Percentiles rank a stretch among this genome's conserved stretches.
These are phyloP conservation scores for Meganola albula DNA, from an alignment of 2,888 invertebrate genomes.

Conservation along the genomic window DNA sequence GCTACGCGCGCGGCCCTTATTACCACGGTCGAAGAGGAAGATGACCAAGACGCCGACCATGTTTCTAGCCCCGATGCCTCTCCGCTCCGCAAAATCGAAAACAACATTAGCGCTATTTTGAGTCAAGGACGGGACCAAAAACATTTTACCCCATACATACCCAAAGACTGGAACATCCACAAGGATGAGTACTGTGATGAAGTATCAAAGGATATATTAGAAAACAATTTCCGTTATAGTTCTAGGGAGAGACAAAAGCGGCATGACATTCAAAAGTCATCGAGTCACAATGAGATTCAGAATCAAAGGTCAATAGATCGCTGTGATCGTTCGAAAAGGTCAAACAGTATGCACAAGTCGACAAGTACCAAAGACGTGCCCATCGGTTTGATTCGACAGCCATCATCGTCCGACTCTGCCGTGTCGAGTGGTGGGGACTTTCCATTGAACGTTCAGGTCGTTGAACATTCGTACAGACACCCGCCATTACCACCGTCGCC, in stretches of 20 bases:
- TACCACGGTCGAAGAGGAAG: constrained; percentile 84
- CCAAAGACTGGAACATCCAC: constrained; percentile 78
- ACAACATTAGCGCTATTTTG: constrained; percentile 83
- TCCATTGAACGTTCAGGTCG: constrained; percentile 81
- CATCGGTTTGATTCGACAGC: constrained; percentile 73
- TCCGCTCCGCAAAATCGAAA: constrained; percentile 83
- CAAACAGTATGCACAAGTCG: constrained; percentile 84
- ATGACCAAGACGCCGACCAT: constrained; percentile 80
- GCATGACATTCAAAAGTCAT: constrained; percentile 79
- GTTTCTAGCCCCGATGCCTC: constrained; percentile 80
- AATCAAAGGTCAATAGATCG: constrained; percentile 71
- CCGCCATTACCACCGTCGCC: constrained; percentile 65
- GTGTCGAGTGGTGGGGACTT: constrained; percentile 78
- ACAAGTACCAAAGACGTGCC: constrained; percentile 86
- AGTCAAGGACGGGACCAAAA: constrained; percentile 78
- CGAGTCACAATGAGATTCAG: constrained; percentile 80
- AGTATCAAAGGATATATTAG: constrained; percentile 71
- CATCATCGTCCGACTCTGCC: constrained; percentile 72
- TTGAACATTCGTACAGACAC: constrained; percentile 76
- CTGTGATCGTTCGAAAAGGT: constrained; percentile 70
- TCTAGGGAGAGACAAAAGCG: constrained; percentile 73
- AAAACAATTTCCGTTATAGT: constrained; percentile 72
- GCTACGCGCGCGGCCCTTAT: constrained; percentile 81
- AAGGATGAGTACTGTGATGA: constrained; percentile 77
- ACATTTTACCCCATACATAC: constrained; percentile 72